Conservation (phyloP, 92 coral and sea anemone genomes). For the Plumapathes pennacea region DNA sequence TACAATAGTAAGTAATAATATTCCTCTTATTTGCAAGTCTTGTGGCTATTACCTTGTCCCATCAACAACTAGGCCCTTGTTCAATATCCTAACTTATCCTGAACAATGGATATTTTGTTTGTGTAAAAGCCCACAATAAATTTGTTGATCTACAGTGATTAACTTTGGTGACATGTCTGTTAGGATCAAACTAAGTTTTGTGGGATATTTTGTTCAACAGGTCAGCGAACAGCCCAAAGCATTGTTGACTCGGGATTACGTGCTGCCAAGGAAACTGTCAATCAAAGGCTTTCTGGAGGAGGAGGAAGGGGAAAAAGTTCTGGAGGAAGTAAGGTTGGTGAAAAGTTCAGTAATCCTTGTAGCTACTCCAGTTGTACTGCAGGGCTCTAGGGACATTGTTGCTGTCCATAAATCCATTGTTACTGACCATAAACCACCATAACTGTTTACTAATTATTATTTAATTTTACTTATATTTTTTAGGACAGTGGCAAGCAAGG, state of each 20-base stretch:
- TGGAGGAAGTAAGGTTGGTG: conserved; percentile 54
- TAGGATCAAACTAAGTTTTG: too few relatives aligned
- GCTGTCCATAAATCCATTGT: neutral
- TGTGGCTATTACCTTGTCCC: too few relatives aligned
- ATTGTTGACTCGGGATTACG: conserved; percentile 75
- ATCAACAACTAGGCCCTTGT: too few relatives aligned
- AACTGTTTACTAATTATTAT: neutral
- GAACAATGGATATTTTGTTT: too few relatives aligned
- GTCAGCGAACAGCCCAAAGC: conserved; percentile 88
- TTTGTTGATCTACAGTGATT: too few relatives aligned
- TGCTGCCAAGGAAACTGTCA: conserved; percentile 71
- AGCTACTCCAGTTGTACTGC: neutral
- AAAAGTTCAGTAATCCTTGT: neutral
- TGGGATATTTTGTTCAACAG: too few relatives aligned
- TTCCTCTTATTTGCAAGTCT: too few relatives aligned
- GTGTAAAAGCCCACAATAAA: too few relatives aligned
- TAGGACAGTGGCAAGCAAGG: conserved; percentile 78
- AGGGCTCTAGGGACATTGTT: neutral
- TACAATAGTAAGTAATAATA: conserved; percentile 81
- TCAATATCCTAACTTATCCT: too few relatives aligned
- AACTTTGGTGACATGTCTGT: too few relatives aligned
- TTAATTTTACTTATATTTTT: neutral
- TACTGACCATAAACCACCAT: too few relatives aligned
- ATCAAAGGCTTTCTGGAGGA: conserved; percentile 81
- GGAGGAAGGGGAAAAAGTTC: conserved; percentile 69